Conservation (phyloP, 2,113 vertebrate genomes). For the Sturnus vulgaris region DNA sequence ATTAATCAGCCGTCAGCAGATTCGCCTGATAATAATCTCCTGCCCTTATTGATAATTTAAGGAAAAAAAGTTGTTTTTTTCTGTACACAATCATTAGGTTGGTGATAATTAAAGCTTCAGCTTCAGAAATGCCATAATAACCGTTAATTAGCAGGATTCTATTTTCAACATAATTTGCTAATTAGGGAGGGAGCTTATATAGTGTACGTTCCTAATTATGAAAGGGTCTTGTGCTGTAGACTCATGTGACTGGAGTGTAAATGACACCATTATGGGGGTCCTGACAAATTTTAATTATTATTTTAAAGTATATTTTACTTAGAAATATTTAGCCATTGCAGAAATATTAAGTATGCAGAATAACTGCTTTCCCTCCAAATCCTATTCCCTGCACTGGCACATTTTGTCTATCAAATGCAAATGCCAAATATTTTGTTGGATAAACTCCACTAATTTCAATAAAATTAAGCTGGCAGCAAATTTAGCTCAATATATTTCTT, state of each 20-base stretch:
- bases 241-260: conserved; percentile 92
- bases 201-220: conserved; percentile 92
- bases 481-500: conserved; percentile 40
- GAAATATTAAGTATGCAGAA: background rate
- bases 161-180: conserved; percentile 99
- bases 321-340: conserved; percentile 63
- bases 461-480: conserved; percentile 48
- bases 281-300: conserved; percentile 69
- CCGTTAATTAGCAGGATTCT: conserved; percentile 98
- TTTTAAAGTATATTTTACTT: conserved; percentile 64
- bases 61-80: conserved; percentile 61
- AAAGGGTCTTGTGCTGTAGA: conserved; percentile 82
- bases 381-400: background rate
- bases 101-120: conserved; percentile 97
- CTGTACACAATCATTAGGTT: conserved; percentile 85
- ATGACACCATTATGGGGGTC: conserved; percentile 86
- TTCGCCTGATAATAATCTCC: conserved; percentile 83
- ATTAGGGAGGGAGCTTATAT: conserved; percentile 90
- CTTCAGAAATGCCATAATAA: conserved; percentile 99
- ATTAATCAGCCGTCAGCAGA: conserved; percentile 84
- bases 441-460: conserved; percentile 61
- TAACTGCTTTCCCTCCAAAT: conserved; percentile 15
- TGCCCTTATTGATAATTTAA: conserved; percentile 86
- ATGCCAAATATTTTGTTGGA: conserved; percentile 42
- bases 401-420: conserved; percentile 17